Evolutionary conservation across 2,888 invertebrate species (phyloP), one percentile per base, ranked within the genome.

Genomic region (Chymomyza fuscimana): DNA sequence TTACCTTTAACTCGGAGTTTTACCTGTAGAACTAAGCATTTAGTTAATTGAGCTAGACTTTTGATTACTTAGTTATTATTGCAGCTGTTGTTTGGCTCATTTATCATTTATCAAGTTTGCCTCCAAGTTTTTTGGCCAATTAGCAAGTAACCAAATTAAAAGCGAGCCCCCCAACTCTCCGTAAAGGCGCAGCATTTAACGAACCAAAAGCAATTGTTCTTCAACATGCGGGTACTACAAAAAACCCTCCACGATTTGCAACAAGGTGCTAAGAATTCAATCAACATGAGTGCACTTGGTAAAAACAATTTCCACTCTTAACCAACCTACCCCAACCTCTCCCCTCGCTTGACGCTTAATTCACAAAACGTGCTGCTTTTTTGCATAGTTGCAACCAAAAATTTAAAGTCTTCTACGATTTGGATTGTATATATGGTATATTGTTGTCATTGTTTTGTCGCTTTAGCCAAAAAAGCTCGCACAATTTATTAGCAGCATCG

Each of bases 291-390:
- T 63, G 29, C 51, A 46, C 4, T 64, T 58, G 63, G 62, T 63
- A 67, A 82, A 78, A 78, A 83, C 82, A 85, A 89, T 89, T 89
- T 84, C 70, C 72, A 78, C 69, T 63, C 40, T 7, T 46, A 5
- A 12, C 40, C 32, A 32, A 7, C 1, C 5, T 32, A 2, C 5
- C 32, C 32, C 32, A 2, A 25, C 36, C 36, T 36, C 36, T 36
- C 36, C 9, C 36, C 36, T 46, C 40, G 40, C 40, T 15, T 10
- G 5, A 4, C 40, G 40, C 79, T 85, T 89, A 90, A 90, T 90
- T 88, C 80, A 76, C 77, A 85, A 90, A 90, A 88, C 91, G 90
- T 90, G 91, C 89, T 82, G 76, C 76, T 80, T 86, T 85, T 82
- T 81, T 81, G 74, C 87, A 82, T 83, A 75, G 46, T 59, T 76